phyloP scores from a whole-genome alignment of 1,140 invertebrate genomes.

The Drosophila eugracilis region DNA sequence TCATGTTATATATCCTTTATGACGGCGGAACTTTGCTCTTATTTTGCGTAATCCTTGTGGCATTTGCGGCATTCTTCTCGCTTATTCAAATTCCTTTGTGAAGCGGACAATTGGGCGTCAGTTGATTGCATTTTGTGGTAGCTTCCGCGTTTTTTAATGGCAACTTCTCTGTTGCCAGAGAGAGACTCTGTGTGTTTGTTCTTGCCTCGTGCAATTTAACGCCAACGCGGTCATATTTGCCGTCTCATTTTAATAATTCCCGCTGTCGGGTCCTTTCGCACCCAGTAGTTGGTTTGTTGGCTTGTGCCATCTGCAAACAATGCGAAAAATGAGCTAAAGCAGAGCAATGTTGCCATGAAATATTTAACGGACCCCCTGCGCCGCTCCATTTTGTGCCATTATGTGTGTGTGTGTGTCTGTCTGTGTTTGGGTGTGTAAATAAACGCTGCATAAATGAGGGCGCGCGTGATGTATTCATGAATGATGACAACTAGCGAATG shows the following conservation, averaged over 20 bases:
- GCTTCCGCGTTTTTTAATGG: constrained; percentile 27
- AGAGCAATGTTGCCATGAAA: constrained; percentile 44
- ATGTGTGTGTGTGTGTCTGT: constrained; percentile 8
- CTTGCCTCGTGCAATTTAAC: constrained; percentile 44
- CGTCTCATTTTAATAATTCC: constrained; percentile 56
- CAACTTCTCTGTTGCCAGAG: neutral
- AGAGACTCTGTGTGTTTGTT: constrained; percentile 8
- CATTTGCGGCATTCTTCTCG: constrained; percentile 27
- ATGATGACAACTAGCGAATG: constrained; percentile 35
- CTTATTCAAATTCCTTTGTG: constrained; percentile 32
- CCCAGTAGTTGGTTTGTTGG: too few relatives aligned
- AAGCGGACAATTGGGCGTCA: constrained; percentile 14
- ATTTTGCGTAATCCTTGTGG: constrained; percentile 27
- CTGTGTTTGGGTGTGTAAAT: constrained; percentile 29
- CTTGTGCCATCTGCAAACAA: constrained; percentile 32
- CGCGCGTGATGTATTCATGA: constrained; percentile 56
- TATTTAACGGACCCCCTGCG: constrained; percentile 55
- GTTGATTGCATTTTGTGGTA: constrained; percentile 47
- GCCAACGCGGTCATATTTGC: constrained; percentile 44
- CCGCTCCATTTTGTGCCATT: constrained; percentile 18
- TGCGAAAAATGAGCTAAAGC: constrained; percentile 26
- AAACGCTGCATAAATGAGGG: constrained; percentile 62
- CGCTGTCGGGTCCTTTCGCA: constrained; percentile 15
- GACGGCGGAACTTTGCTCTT: too few relatives aligned
- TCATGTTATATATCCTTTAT: neutral